Conservation (phyloP, 2,888 invertebrate species). For the Callyntrura guangdongensis region DNA sequence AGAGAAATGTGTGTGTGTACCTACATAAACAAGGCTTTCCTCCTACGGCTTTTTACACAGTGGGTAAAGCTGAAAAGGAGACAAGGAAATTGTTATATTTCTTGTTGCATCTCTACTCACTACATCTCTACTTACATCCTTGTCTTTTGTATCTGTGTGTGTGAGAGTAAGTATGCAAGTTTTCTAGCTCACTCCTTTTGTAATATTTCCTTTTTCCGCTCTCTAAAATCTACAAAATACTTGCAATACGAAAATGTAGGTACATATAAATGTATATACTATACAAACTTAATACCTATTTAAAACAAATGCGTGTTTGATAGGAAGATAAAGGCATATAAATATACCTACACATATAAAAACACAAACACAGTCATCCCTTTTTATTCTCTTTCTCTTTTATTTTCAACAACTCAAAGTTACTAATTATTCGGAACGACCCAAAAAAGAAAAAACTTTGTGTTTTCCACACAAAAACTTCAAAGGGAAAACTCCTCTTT, state of each 20-base stretch:
- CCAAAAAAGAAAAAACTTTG: constrained; percentile 83
- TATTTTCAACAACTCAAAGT: constrained; percentile 82
- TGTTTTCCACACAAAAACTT: constrained; percentile 83
- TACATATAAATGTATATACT: background rate
- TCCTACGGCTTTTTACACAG: background rate
- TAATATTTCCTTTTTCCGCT: constrained; percentile 13
- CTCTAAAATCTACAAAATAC: constrained; percentile 27
- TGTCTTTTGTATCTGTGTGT: constrained; percentile 35
- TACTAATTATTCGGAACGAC: constrained; percentile 85
- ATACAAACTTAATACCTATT: background rate
- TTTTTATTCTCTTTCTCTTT: constrained; percentile 59
- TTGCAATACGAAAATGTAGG: background rate
- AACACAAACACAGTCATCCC: constrained; percentile 40
- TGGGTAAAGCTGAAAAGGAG: constrained; percentile 41
- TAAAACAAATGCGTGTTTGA: background rate
- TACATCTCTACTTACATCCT: constrained; percentile 20
- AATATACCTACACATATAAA: background rate
- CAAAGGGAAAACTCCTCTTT: constrained; percentile 83
- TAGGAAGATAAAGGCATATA: background rate
- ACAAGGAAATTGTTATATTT: constrained; percentile 64
- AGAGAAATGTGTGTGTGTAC: background rate
- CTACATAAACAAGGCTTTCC: background rate
- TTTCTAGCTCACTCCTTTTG: constrained; percentile 9
- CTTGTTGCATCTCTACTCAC: constrained; percentile 44
- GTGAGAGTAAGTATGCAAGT: no score